Evolutionary conservation across 2,888 invertebrate genomes (phyloP), one percentile per base, ranked within the genome.

Genomic region (Oxystoma pomonae): DNA sequence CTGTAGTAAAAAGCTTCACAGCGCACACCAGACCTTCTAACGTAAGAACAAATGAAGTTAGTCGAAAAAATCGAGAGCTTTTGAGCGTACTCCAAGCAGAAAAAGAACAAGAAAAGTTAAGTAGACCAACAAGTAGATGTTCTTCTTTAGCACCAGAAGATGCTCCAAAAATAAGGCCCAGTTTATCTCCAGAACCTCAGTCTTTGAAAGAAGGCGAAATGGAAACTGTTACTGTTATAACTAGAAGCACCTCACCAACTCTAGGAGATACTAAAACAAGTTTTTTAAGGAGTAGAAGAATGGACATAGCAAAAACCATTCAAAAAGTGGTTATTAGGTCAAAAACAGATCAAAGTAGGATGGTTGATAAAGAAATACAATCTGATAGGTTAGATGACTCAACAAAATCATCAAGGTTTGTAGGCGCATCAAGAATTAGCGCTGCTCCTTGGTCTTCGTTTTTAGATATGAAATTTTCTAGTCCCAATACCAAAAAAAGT

Each of bases 181-280:
- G 53, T 49, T 53, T 35, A 7, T 52, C 65, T n/a, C 62, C 58
- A 18, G 71, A 72, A 64, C 70, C 73, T 57, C 59, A 65, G 1
- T 66, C 35, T 35, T 69, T 55, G 65, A 64, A 72, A 56, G 71
- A 71, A 63, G 67, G 72, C 16, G 78, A 79, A 67, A 78, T 80
- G 64, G 76, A 84, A 52, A 80, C 86, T 1, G 77, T 92, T 1
- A 83, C 83, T 2, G 86, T 92, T 59, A 83, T 90, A 1, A 90
- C 90, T 0, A 83, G 92, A 64, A 89, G 88, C 21, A 92, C 92
- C 0, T 93, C 92, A 17, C 92, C 92, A 0, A 90, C 89, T 0
- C 87, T 89, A 1, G 58, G 58, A 52, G 87, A 89, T 0, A 80
- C 82, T 35, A 70, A 69, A 19, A 81, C 81, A 16, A 77, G 79